Conservation (phyloP, 2,888 invertebrate genomes). For the Catotricha subobsoleta region DNA sequence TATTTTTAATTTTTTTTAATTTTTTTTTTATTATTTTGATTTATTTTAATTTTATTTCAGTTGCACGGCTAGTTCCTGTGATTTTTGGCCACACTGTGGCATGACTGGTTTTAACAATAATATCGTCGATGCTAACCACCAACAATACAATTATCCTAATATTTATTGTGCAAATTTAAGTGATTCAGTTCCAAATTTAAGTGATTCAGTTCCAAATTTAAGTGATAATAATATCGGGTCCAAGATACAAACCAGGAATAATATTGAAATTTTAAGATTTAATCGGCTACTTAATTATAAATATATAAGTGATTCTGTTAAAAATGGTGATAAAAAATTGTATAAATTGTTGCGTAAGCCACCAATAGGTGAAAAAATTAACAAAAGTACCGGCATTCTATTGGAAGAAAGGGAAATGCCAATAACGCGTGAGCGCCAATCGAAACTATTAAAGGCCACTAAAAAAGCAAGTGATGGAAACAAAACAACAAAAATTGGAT, state of each 20-base stretch:
- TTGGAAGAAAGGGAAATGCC: slow-evolving; percentile 23
- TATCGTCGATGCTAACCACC: not conserved
- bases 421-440: slow-evolving; percentile 16
- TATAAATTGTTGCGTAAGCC: slow-evolving; percentile 12
- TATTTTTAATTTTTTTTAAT: slow-evolving; percentile 3
- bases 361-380: slow-evolving; percentile 11
- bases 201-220: not conserved
- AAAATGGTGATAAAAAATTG: slow-evolving; percentile 8
- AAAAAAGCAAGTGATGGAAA: not conserved
- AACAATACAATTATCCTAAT: not conserved
- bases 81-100: slow-evolving; percentile 37
- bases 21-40: slow-evolving; percentile 8
- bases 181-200: slow-evolving; percentile 1
- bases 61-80: slow-evolving; percentile 37
- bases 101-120: slow-evolving; percentile 11
- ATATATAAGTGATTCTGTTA: too few relatives aligned
- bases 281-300: too few relatives aligned
- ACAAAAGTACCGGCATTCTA: slow-evolving; percentile 11
- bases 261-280: too few relatives aligned
- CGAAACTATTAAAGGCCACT: slow-evolving; percentile 1
- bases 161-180: slow-evolving; percentile 2
- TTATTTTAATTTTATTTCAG: slow-evolving; percentile 15
- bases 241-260: too few relatives aligned
- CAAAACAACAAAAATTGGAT: slow-evolving; percentile 10
- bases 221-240: slow-evolving; percentile 5